Evolutionary conservation across 1,140 invertebrate species (phyloP).

Genomic region (Drosophila ercepeae): DNA sequence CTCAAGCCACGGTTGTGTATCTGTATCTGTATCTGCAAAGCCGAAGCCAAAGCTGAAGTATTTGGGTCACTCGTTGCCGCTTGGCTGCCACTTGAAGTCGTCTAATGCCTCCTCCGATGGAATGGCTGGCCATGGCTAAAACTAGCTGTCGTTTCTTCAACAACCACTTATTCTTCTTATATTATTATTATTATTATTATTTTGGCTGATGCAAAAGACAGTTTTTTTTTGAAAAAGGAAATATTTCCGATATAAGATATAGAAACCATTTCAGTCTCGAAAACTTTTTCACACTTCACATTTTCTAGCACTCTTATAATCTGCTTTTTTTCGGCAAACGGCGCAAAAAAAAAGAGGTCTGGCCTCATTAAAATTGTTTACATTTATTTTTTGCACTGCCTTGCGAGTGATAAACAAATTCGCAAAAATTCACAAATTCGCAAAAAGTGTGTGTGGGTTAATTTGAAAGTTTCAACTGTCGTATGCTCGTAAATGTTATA

Average conservation of each 20-base stretch:
- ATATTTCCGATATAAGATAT: too few species aligned
- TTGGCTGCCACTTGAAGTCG: constrained; percentile 56
- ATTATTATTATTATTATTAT: not conserved
- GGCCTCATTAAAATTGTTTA: constrained; percentile 1
- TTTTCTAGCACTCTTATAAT: not conserved
- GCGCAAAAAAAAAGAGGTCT: not conserved
- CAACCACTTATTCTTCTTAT: constrained; percentile 23
- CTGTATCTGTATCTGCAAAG: constrained; percentile 30
- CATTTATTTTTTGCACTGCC: constrained; percentile 3
- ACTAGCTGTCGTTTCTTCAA: constrained; percentile 28
- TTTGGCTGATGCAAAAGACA: constrained; percentile 37
- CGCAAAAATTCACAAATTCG: constrained; percentile 2
- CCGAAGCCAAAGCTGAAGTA: constrained; percentile 54
- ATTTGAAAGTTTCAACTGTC: constrained; percentile 69
- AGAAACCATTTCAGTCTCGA: too few species aligned
- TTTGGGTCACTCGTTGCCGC: constrained; percentile 65
- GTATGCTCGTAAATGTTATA: constrained; percentile 65
- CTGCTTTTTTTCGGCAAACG: not conserved
- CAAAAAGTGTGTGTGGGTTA: constrained; percentile 49
- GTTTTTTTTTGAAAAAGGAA: constrained; percentile 18
- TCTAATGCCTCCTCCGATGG: constrained; percentile 55
- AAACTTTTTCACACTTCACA: not conserved
- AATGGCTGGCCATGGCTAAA: constrained; percentile 52
- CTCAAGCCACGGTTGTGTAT: constrained; percentile 6
- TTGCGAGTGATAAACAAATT: constrained; percentile 21